phyloP scores from a whole-genome alignment of 1,140 invertebrate genomes.

The Laupala kohalensis region DNA sequence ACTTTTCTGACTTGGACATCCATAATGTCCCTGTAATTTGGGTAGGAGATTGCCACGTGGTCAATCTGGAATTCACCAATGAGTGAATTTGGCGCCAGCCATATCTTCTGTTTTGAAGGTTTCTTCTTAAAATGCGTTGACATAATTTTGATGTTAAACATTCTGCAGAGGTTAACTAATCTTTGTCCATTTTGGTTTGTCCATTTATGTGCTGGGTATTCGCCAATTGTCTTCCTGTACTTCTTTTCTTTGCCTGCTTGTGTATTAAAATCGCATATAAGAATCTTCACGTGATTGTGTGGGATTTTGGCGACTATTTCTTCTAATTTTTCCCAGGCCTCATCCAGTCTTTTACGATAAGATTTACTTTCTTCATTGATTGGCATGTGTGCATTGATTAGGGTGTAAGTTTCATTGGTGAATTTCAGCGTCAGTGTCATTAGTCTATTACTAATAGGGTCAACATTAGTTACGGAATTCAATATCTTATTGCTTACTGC shows the following conservation, averaged over 20 bases:
- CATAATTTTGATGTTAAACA: no score
- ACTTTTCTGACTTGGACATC: not conserved
- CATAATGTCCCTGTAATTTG: not conserved
- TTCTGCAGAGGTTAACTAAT: no score
- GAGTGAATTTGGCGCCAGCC: not conserved
- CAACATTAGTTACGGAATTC: no score
- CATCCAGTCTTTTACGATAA: not conserved
- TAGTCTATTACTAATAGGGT: not conserved
- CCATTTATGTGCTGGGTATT: not conserved
- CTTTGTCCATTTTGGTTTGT: no score
- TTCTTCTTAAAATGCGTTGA: no score
- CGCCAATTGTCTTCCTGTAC: no score
- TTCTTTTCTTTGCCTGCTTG: no score
- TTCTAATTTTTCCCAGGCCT: constrained; percentile 3
- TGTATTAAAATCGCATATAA: not conserved
- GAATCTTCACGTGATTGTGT: not conserved
- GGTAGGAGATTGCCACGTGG: not conserved
- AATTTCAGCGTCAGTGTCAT: not conserved
- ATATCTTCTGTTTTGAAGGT: no score
- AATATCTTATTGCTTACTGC: no score
- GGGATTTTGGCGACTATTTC: constrained; percentile 1
- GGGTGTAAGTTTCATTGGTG: not conserved
- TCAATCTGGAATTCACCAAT: not conserved
- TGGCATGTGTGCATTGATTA: constrained; percentile 3
- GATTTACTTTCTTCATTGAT: not conserved